Base-by-base conservation (phyloP, 2,888 invertebrate genomes). In the Diadegma fenestrale region DNA sequence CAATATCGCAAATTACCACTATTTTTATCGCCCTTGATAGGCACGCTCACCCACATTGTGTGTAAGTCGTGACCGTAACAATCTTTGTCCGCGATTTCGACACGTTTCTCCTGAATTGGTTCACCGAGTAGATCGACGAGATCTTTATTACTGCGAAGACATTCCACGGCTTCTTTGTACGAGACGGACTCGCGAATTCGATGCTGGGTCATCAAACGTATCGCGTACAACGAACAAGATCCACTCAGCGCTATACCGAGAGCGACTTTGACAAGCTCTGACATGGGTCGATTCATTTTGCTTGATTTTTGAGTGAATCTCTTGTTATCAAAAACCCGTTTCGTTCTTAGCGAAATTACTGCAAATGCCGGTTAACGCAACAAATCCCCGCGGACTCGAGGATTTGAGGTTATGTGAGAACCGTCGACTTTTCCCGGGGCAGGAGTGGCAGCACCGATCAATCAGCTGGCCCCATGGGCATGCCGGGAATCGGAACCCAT, bases 111-210 rank as follows among this genome's bases (percentile, higher is more conserved):
- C 91, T 95, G 95, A 51, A 97, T 96, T 0, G 97, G 97, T 92
- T 97, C 96, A 2, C 97, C 97, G 54, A 98, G 94, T 85, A 96
- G 94, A 72, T 95, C 92, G 6, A 96, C 94, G 4, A 96, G 96
- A 45, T 96, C 96, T 30, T 94, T 89, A 92, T 97, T 95, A 8
- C 90, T 90, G 86, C 96, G 93, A 26, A 97, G 90, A 12, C 93
- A 94, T 89, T 95, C 95, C 68, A 97, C 89, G 0, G 97, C 97
- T 87, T 95, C 94, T 92, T 95, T 95, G 91, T 96, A 97, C 91
- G 95, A 96, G 26, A 95, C 95, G 2, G 95, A 94, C 80, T 94
- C 91, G 88, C 95, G 94, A 43, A 97, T 93, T 78, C 95, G 95
- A 17, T 95, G 94, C 84, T 96, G 94, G 7, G 96, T 92, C 90